Evolutionary conservation across 2,113 vertebrate species (phyloP).

Genomic region (Guaruba guarouba): DNA sequence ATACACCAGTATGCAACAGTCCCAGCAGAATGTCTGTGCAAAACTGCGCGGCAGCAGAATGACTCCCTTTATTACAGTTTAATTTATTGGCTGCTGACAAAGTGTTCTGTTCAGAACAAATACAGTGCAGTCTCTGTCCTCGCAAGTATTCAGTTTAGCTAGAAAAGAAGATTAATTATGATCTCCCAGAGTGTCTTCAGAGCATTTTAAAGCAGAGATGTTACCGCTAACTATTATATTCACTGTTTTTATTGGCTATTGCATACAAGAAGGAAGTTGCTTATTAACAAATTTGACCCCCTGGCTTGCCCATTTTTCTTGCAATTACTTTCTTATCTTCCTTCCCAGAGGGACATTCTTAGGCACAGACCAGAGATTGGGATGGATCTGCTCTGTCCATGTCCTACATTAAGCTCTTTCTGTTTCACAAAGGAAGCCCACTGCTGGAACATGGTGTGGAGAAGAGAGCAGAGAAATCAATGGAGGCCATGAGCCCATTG

Average conservation of each 20-base stretch:
- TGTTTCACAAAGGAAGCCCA: background rate
- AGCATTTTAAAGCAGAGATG: background rate
- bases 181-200: background rate
- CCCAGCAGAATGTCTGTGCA: background rate
- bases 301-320: background rate
- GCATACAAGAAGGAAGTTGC: background rate
- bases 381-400: background rate
- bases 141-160: background rate
- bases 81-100: conserved; percentile 35
- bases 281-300: background rate
- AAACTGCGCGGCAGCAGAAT: rapidly evolving
- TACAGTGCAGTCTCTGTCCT: background rate
- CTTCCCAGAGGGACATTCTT: background rate
- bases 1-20: background rate
- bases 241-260: background rate
- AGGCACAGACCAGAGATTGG: background rate
- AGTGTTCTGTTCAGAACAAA: background rate
- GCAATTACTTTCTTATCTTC: background rate
- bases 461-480: background rate
- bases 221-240: background rate
- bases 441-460: background rate
- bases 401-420: background rate
- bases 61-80: conserved; percentile 8
- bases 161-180: background rate
- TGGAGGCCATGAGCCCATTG: background rate